These are phyloP conservation scores for Amiota mariae DNA, from an alignment of 2,888 invertebrate species.

Conservation along the genomic window DNA sequence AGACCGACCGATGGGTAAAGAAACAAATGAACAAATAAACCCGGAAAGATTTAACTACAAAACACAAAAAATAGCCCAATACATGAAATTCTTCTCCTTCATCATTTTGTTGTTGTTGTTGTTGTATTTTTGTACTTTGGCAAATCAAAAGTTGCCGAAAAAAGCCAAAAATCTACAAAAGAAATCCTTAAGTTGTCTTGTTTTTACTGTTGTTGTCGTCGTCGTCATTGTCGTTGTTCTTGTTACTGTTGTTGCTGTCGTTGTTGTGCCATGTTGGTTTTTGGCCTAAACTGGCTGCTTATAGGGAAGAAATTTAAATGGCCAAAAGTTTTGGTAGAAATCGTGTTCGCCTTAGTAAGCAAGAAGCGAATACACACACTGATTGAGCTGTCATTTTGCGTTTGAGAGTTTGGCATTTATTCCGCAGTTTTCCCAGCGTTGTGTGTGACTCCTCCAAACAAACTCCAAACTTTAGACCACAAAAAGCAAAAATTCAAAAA, in stretches of 20 bases:
- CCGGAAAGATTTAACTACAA: background rate
- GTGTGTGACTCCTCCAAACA: background rate
- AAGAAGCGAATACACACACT: background rate
- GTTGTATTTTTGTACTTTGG: background rate
- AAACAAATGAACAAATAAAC: background rate
- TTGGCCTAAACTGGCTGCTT: too few relatives aligned
- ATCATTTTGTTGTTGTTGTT: too few relatives aligned
- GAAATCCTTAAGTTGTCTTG: background rate
- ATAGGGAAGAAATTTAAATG: conserved; percentile 1
- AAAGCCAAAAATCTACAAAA: background rate
- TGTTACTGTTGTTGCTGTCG: too few relatives aligned
- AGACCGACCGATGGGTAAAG: background rate
- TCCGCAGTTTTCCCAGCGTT: conserved; percentile 2
- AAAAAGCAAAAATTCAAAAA: background rate
- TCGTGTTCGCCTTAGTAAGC: background rate
- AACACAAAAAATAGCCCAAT: too few relatives aligned
- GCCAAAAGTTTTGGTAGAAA: background rate
- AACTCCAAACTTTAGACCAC: too few relatives aligned
- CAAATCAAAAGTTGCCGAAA: conserved; percentile 12
- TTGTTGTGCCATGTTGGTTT: too few relatives aligned
- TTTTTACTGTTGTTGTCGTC: background rate
- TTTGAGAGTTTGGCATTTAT: background rate
- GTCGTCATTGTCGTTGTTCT: background rate
- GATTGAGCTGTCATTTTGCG: background rate
- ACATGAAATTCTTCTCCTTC: too few relatives aligned